phyloP scores from a whole-genome alignment of 1,140 invertebrate genomes.

The Trichonephila clavipes region DNA sequence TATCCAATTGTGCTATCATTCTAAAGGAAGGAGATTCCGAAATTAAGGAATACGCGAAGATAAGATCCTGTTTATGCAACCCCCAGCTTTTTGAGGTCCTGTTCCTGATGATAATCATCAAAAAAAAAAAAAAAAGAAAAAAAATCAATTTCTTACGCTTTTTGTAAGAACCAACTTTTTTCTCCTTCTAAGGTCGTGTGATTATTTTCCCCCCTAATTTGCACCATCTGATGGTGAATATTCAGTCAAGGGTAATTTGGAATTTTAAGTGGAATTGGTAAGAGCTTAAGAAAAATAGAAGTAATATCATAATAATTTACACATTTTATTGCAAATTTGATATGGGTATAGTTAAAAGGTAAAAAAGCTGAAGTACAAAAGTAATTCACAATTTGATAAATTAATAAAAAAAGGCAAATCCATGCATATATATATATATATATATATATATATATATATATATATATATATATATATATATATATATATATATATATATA shows the following conservation, averaged over 20 bases:
- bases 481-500: no score
- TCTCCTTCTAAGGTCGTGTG: neutral
- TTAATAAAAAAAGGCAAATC: no score
- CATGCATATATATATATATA: no score
- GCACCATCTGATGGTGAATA: neutral
- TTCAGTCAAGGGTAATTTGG: neutral
- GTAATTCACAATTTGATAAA: no score
- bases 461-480: no score
- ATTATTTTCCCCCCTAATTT: neutral
- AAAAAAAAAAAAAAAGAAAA: no score
- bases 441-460: no score
- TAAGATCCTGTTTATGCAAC: constrained; percentile 43
- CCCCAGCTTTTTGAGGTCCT: neutral
- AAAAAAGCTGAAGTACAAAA: no score
- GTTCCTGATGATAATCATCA: constrained; percentile 14
- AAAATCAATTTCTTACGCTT: no score
- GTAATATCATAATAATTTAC: no score
- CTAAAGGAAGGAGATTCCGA: neutral
- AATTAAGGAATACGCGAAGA: neutral
- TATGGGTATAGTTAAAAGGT: no score
- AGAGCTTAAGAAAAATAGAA: neutral
- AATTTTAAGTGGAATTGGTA: neutral
- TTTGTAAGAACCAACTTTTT: neutral
- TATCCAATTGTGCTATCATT: constrained; percentile 54
- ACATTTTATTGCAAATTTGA: no score